Evolutionary conservation across 1,140 invertebrate genomes (phyloP), one percentile per base, ranked within the genome.

Genomic region (Pachyrhynchus sulphureomaculatus): DNA sequence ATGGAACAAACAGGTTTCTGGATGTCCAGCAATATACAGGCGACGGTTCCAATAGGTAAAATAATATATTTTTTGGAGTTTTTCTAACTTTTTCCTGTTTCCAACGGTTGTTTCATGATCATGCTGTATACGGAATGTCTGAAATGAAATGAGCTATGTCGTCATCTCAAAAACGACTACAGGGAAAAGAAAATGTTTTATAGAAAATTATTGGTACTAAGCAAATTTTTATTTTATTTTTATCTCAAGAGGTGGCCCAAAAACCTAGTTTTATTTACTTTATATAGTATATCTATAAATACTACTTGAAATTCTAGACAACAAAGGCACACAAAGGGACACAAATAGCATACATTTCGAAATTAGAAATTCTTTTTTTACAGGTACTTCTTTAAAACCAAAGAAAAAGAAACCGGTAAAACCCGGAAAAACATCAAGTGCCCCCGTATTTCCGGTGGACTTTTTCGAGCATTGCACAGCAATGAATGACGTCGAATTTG

Each of bases 381-480:
- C 29, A 53, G 58, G 71, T 67, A 5, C 76, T 65, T 64, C 82
- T 78, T 59, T 80, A 68, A 65, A 77, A 68, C 75, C 77, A 0
- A 82, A 82, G 51, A 84, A 87, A 68, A 87, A 84, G 67, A 83
- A 82, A 61, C 69, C 80, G 0, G 80, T 80, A 6, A 82, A 81
- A 42, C 73, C 79, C 48, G 79, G 81, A 5, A 86, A 86, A 75
- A 78, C 79, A 17, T 70, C 81, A 12, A 79, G 79, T 64, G 75
- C 77, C 2, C 72, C 79, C 0, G 80, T 84, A 10, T 98, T 98
- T 73, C 93, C 95, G 0, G 88, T 96, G 18, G 96, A 99, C 74
- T 98, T 97, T 79, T 98, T 98, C 76, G 96, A 99, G 77, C 91
- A 96, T 72, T 97, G 94, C 75, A 88, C 89, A 56, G 82, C 86